Conservation (phyloP, 2,113 vertebrate genomes). For the Pseudopipra pipra region DNA sequence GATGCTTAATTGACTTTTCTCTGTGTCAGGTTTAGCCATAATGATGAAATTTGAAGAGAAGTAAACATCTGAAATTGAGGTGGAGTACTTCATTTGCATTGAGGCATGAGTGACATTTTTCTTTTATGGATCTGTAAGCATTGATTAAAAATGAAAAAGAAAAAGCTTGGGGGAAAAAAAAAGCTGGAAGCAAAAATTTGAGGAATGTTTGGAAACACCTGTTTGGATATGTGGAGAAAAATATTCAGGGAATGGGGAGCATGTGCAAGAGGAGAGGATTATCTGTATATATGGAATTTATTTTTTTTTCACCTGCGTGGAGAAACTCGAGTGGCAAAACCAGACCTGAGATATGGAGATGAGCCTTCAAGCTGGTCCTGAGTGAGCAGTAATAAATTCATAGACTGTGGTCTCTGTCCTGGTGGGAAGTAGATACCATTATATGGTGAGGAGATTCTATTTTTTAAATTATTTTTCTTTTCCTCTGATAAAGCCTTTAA, state of each 20-base stretch:
- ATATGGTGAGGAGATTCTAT: background rate
- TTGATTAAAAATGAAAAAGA: background rate
- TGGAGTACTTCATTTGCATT: background rate
- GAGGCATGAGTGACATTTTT: background rate
- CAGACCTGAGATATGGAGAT: background rate
- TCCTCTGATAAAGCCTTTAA: background rate
- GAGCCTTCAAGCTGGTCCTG: background rate
- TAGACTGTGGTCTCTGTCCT: background rate
- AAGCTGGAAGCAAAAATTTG: background rate
- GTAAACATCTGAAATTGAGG: background rate
- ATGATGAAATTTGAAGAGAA: background rate
- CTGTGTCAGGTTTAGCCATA: background rate
- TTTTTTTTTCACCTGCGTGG: background rate
- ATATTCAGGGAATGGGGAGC: rapidly evolving
- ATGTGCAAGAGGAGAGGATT: background rate
- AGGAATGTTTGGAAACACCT: background rate
- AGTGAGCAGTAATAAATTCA: background rate
- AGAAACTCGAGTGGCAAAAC: background rate
- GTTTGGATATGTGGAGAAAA: background rate
- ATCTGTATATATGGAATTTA: background rate
- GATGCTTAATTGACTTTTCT: conserved; percentile 26
- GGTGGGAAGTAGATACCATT: background rate
- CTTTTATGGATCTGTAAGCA: background rate
- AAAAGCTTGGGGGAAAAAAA: rapidly evolving
- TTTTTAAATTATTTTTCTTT: background rate